Percentiles rank a stretch among this genome's conserved stretches.
phyloP scores from a whole-genome alignment of 2,888 invertebrate species.

The Operophtera brumata region DNA sequence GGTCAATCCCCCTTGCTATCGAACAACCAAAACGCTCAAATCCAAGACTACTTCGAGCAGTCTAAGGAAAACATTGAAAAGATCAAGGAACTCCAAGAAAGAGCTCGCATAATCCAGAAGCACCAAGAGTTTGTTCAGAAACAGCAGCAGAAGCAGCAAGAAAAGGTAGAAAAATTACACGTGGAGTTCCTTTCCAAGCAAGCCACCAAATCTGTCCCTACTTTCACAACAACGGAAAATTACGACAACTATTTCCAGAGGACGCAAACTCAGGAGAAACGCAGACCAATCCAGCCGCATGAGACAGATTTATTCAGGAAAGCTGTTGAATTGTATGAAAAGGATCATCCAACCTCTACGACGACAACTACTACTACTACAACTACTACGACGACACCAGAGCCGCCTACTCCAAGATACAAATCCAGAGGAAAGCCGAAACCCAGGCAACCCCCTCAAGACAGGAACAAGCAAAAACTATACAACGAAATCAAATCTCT shows the following conservation, averaged over 20 bases:
- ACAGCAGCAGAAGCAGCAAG: slow-evolving; percentile 88
- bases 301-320: slow-evolving; percentile 83
- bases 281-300: slow-evolving; percentile 81
- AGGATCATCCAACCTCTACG: slow-evolving; percentile 85
- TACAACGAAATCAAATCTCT: slow-evolving; percentile 80
- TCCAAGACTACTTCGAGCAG: slow-evolving; percentile 81
- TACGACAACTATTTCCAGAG: slow-evolving; percentile 66
- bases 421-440: slow-evolving; percentile 60
- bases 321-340: slow-evolving; percentile 84
- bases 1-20: slow-evolving; percentile 70
- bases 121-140: slow-evolving; percentile 89
- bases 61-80: slow-evolving; percentile 82
- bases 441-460: slow-evolving; percentile 68
- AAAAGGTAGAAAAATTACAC: slow-evolving; percentile 87
- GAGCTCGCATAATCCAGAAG: slow-evolving; percentile 86
- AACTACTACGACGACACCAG: slow-evolving; percentile 76
- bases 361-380: slow-evolving; percentile 85
- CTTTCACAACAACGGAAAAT: slow-evolving; percentile 73
- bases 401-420: slow-evolving; percentile 63
- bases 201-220: slow-evolving; percentile 81
- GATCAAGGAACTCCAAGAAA: slow-evolving; percentile 85
- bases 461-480: slow-evolving; percentile 79
- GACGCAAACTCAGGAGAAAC: slow-evolving; percentile 53
- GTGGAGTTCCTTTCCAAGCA: slow-evolving; percentile 86
- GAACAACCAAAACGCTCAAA: slow-evolving; percentile 75